A percentile compares a stretch with the other conserved stretches of the same genome.
These are phyloP conservation scores for Coenonympha arcania DNA, from an alignment of 2,888 invertebrate species.

Conservation along the genomic window DNA sequence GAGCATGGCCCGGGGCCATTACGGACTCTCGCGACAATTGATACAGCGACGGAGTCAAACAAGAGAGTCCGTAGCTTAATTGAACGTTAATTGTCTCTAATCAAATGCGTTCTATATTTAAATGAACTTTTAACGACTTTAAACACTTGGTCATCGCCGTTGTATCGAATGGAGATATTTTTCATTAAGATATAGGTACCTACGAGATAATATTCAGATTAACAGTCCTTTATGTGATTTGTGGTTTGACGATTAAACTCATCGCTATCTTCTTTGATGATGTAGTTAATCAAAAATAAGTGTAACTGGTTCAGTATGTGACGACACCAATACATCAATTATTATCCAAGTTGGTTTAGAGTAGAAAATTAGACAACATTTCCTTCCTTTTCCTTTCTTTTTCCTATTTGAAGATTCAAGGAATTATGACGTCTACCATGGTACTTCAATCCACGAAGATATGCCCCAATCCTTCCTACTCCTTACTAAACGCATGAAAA, in stretches of 20 bases:
- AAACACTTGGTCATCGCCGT: slow-evolving; percentile 30
- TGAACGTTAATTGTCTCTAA: slow-evolving; percentile 70
- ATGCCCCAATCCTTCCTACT: no score
- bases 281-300: not conserved
- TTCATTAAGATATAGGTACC: slow-evolving; percentile 10
- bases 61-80: slow-evolving; percentile 59
- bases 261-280: slow-evolving; percentile 1
- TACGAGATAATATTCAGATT: slow-evolving; percentile 6
- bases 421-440: no score
- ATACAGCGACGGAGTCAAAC: slow-evolving; percentile 50
- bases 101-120: slow-evolving; percentile 73
- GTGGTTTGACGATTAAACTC: slow-evolving; percentile 6
- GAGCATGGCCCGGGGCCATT: slow-evolving; percentile 48
- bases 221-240: slow-evolving; percentile 10
- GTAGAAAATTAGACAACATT: no score
- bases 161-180: slow-evolving; percentile 19
- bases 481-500: no score
- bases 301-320: not conserved
- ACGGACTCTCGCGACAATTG: slow-evolving; percentile 57
- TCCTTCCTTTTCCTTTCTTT: no score
- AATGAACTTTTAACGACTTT: slow-evolving; percentile 65
- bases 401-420: no score
- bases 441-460: no score
- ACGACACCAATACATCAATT: not conserved
- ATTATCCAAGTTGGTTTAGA: no score